Base-by-base conservation (phyloP, 2,888 invertebrate species). In the Sarcophaga subvicina region DNA sequence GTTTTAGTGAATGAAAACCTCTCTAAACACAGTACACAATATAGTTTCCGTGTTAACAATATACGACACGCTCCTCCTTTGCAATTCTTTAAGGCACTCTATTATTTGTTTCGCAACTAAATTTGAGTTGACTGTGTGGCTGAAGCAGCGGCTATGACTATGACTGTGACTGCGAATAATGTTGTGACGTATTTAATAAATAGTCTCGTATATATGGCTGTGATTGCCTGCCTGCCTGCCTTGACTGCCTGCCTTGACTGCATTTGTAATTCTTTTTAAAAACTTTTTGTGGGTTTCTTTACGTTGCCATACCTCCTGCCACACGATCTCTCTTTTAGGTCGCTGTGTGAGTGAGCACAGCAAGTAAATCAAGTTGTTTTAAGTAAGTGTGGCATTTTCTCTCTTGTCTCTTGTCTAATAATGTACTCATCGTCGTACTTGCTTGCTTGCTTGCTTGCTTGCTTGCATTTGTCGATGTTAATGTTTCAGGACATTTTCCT, bases 401-500 rank as follows among this genome's bases (percentile, higher is more conserved):
- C 37, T 72, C 37, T 37, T 37, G 37, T 37, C 17, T 54, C 54
- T 54, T 54, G 54, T 54, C 62, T 84, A 81, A 81, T 84, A 79
- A 79, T 82, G 49, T 79, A 80, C 69, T 66, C 22, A 14, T 67
- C 59, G 54, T 78, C 75, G 60, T 54, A 70, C 71, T 80, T 64
- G 69, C n/a, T 54, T 45, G 67, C 27, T 27, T 4, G 5, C 27
- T 27, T 27, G 66, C 64, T 77, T 78, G 59, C 37, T 37, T 37
- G 59, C 64, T 77, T 78, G 59, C 62, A 75, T 78, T 80, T 71
- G 69, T 59, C 47, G 69, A 75, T 87, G 78, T 81, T 84, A 87
- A 87, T 87, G 71, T 87, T 79, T 79, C 59, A 76, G 84, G 87
- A 87, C 84, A 87, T 87, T 79, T 84, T 79, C 49, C 64, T 84